A percentile compares a stretch with the other conserved stretches of the same genome.
Conservation (phyloP, 2,797 vertebrate species). For the Danio aesculapii region DNA sequence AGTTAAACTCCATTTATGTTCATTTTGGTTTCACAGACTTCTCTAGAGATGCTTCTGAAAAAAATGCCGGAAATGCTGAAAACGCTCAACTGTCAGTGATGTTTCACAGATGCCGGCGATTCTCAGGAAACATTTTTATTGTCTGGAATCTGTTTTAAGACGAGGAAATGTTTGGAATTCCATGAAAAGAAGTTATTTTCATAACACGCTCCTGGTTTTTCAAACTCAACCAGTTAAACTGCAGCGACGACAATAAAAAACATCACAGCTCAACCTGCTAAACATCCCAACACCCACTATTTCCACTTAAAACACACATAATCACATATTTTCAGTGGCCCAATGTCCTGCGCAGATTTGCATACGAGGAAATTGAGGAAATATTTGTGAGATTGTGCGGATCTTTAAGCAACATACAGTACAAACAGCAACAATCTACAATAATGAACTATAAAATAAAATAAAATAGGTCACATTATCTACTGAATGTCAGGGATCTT, state of each 20-base stretch:
- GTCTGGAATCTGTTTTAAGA: background rate
- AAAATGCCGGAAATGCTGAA: background rate
- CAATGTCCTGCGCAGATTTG: constrained; percentile 9
- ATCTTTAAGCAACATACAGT: no score
- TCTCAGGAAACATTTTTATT: background rate
- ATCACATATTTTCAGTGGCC: constrained; percentile 13
- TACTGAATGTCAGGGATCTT: no score
- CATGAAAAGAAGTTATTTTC: background rate
- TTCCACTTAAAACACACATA: constrained; percentile 12
- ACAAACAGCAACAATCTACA: no score
- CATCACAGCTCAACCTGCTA: constrained; percentile 25
- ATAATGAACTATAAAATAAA: no score
- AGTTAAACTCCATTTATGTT: no score
- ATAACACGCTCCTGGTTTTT: constrained; percentile 11
- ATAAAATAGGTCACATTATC: no score
- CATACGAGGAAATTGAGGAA: no score
- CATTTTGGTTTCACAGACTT: no score
- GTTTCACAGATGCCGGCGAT: background rate
- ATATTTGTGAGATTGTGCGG: no score
- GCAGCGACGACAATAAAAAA: background rate
- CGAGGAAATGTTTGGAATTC: constrained; percentile 1
- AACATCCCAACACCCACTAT: constrained; percentile 34
- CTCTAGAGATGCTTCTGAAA: no score
- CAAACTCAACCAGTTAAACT: constrained; percentile 20
- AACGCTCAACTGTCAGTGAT: background rate